phyloP scores from a whole-genome alignment of 2,888 invertebrate genomes.

The Aporophyla nigra region DNA sequence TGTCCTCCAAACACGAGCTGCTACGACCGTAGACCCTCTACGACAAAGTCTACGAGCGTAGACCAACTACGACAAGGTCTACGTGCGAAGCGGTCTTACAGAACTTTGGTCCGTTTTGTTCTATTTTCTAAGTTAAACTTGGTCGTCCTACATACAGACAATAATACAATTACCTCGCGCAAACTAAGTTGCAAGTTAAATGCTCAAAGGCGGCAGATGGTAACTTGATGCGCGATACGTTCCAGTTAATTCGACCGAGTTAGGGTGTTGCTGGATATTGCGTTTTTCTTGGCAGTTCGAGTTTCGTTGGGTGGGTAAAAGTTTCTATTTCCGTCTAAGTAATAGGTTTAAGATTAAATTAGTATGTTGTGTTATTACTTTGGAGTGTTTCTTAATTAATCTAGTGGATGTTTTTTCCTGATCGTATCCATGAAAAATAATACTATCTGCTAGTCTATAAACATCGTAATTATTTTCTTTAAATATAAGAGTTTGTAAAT shows the following conservation, averaged over 20 bases:
- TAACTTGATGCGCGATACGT: slow-evolving; percentile 64
- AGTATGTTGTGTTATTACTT: not conserved
- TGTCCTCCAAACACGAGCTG: not conserved
- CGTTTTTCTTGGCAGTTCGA: slow-evolving; percentile 1
- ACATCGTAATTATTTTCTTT: too few species aligned
- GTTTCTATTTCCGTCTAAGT: not conserved
- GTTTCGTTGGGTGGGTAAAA: not conserved
- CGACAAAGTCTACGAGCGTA: not conserved
- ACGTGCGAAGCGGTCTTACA: not conserved
- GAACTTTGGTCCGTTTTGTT: slow-evolving; percentile 22
- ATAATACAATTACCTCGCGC: slow-evolving; percentile 68
- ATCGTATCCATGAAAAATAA: too few species aligned
- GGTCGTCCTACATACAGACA: slow-evolving; percentile 61
- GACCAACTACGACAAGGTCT: not conserved
- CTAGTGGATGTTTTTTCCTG: not conserved
- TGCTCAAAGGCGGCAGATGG: slow-evolving; percentile 68
- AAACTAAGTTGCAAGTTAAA: slow-evolving; percentile 69
- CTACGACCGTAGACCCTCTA: not conserved
- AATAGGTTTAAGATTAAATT: not conserved
- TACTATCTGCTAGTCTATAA: too few species aligned
- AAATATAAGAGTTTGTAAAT: too few species aligned
- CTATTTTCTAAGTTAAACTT: not conserved
- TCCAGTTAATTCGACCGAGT: slow-evolving; percentile 62
- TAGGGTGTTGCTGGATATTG: slow-evolving; percentile 30
- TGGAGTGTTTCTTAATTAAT: not conserved